Conservation (phyloP, 2,797 vertebrate species). For the Alca torda region DNA sequence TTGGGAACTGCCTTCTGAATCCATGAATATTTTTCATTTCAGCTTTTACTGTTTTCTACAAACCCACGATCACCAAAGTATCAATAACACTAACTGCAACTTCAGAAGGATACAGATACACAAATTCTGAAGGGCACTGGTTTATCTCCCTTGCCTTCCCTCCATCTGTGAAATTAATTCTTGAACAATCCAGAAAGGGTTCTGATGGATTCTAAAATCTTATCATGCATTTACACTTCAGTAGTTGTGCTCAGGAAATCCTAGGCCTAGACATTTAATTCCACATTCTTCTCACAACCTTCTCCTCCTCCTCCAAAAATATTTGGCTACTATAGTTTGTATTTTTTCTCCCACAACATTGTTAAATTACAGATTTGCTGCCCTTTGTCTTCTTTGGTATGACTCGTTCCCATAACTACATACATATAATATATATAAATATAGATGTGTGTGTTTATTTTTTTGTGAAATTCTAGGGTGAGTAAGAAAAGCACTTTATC, state of each 20-base stretch:
- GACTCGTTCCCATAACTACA: background rate
- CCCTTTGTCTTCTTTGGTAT: background rate
- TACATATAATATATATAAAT: background rate
- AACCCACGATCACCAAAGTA: background rate
- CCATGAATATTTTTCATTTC: background rate
- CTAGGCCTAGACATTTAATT: background rate
- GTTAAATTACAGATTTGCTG: constrained; percentile 25
- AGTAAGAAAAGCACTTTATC: background rate
- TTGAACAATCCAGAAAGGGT: background rate
- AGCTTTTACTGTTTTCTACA: background rate
- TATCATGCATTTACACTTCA: background rate
- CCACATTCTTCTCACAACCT: background rate
- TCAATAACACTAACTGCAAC: background rate
- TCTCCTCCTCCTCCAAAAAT: background rate
- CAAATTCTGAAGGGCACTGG: background rate
- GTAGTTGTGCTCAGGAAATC: background rate
- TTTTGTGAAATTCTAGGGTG: background rate
- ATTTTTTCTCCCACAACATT: background rate
- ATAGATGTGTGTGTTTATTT: background rate
- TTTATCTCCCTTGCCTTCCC: background rate
- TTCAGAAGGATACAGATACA: background rate
- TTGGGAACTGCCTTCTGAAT: background rate
- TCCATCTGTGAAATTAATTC: background rate
- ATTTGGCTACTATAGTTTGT: background rate
- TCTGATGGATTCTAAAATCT: background rate